phyloP scores from a whole-genome alignment of 2,797 vertebrate genomes.

The Cynodonichthys magdalenae region DNA sequence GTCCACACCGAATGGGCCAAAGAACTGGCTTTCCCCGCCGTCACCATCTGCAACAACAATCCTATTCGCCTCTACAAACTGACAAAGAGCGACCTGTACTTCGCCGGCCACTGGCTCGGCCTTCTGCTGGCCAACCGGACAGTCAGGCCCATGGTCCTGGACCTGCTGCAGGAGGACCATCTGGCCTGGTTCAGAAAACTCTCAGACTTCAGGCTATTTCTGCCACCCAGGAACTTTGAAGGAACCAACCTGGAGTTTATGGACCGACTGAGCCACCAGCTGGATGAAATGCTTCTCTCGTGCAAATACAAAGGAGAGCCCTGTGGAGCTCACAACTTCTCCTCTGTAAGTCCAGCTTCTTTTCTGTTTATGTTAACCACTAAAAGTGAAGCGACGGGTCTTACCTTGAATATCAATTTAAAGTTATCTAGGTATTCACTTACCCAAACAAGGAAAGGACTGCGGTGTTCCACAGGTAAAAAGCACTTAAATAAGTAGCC shows the following conservation, averaged over 20 bases:
- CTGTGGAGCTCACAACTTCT: constrained; percentile 97
- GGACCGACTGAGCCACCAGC: constrained; percentile 95
- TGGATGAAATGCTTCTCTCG: constrained; percentile 97
- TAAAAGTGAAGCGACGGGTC: too few species aligned
- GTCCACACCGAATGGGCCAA: constrained; percentile 95
- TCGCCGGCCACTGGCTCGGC: constrained; percentile 95
- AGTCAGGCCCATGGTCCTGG: constrained; percentile 88
- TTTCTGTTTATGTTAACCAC: neutral
- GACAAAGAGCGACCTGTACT: constrained; percentile 97
- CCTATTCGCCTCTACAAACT: constrained; percentile 94
- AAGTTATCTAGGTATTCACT: too few species aligned
- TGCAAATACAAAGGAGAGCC: constrained; percentile 96
- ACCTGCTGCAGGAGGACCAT: constrained; percentile 90
- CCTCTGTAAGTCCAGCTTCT: constrained; percentile 89
- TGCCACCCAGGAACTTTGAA: constrained; percentile 95
- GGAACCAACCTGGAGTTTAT: constrained; percentile 97
- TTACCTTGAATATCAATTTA: too few species aligned
- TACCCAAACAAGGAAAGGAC: too few species aligned
- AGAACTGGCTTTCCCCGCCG: constrained; percentile 91
- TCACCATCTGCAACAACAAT: constrained; percentile 99
- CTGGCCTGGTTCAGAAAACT: constrained; percentile 94
- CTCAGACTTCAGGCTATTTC: constrained; percentile 94
- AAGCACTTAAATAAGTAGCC: too few species aligned
- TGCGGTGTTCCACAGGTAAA: too few species aligned
- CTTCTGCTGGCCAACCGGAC: constrained; percentile 93